Base-by-base conservation (phyloP, 2,888 invertebrate species). In the Eudemis profundana region DNA sequence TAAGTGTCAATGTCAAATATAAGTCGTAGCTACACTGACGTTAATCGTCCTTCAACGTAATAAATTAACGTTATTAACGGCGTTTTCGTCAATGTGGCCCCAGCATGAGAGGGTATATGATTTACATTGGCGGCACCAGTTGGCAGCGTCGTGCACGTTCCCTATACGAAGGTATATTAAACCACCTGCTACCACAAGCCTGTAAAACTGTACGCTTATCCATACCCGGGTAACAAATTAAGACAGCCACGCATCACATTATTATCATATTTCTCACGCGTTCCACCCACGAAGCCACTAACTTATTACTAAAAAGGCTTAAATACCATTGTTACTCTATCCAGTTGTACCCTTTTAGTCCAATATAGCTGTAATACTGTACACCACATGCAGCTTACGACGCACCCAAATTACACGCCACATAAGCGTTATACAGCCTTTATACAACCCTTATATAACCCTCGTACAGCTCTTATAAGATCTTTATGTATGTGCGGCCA, bases 341-440 rank as follows among this genome's bases (percentile, higher is more conserved):
- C 12, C 29, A n/a, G 17, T 44, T 12, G 5, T 3, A 27, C 12
- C 42, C 17, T 56, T 29, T 56, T 17, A 29, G n/a, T 7, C 29
- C n/a, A 42, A n/a, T n/a, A 42, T 15, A 33, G 27, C 29, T 50
- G 33, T 50, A 63, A 63, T 63, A 42, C 62, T 19, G 17, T 33
- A 57, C 57, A 46, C 51, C 59, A 33, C 51, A 51, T 65, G 65
- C 65, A 40, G 59, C 51, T 60, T 65, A 65, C 46, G 65, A 59
- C 47, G 53, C 53, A 56, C 57, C 59, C 38, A 51, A 65, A 65
- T 65, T 65, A 65, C 65, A 65, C 59, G 59, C 65, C 46, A 53
- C 65, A 65, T 65, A 65, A 65, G 59, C 53, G 59, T 65, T 60
- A 65, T 65, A 65, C 65, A 60, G 44, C 65, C 38, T 53, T 65